phyloP scores from a whole-genome alignment of 2,888 invertebrate species.

The Oscheius sp. region DNA sequence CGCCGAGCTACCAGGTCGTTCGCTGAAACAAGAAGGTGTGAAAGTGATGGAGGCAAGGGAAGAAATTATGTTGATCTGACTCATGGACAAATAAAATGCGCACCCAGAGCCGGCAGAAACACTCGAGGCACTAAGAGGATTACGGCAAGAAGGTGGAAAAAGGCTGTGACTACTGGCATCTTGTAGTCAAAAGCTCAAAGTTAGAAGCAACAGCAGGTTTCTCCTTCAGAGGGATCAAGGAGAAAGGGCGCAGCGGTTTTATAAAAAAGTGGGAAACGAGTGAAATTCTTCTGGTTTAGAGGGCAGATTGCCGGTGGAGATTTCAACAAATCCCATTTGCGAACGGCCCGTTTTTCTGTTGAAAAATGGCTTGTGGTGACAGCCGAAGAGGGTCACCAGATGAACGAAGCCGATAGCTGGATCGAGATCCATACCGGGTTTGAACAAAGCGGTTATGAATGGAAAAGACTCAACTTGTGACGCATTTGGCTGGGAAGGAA shows the following conservation, averaged over 20 bases:
- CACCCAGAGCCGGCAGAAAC: constrained; percentile 16
- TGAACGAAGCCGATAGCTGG: constrained; percentile 12
- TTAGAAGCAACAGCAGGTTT: neutral
- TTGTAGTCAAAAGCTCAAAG: neutral
- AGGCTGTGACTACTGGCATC: neutral
- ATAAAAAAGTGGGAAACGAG: neutral
- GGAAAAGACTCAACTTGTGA: neutral
- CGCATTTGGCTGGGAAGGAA: neutral
- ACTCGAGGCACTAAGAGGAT: constrained; percentile 23
- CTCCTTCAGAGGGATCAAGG: neutral
- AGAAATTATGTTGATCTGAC: constrained; percentile 21
- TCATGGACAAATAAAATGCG: constrained; percentile 24
- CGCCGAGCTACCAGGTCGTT: constrained; percentile 13
- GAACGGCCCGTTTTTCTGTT: neutral
- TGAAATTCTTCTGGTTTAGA: neutral
- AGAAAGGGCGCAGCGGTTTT: neutral
- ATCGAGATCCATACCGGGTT: neutral
- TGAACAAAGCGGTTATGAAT: neutral
- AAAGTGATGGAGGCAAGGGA: neutral
- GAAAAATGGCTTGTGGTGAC: constrained; percentile 5
- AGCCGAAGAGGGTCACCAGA: constrained; percentile 8
- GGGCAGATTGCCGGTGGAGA: too few relatives aligned
- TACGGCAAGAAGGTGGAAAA: constrained; percentile 5
- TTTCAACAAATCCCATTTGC: neutral
- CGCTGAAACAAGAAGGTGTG: constrained; percentile 14